Evolutionary conservation across 2,113 vertebrate species (phyloP).

Genomic region (Andinoacara biseriatus): DNA sequence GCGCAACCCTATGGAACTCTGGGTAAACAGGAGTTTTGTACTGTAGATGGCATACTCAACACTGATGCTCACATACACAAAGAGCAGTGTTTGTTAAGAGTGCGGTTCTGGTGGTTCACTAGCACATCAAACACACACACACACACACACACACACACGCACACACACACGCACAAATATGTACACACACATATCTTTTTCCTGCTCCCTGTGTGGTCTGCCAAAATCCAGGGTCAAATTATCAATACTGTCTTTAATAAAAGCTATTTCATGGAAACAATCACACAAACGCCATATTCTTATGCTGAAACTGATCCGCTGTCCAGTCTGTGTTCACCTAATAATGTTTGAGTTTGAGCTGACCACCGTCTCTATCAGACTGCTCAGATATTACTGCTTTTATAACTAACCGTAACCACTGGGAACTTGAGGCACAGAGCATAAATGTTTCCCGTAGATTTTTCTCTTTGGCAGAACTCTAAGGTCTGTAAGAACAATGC

Average conservation of each 20-base stretch:
- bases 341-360: constrained; percentile 17
- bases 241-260: constrained; percentile 51
- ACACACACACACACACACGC: neutral
- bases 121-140: constrained; percentile 50
- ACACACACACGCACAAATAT: no score
- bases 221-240: constrained; percentile 9
- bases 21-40: constrained; percentile 74
- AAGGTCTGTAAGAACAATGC: constrained; percentile 49
- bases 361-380: constrained; percentile 31
- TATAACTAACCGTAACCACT: constrained; percentile 41
- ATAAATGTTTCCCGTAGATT: constrained; percentile 47
- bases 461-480: constrained; percentile 43
- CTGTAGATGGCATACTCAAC: constrained; percentile 57
- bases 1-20: constrained; percentile 73
- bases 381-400: constrained; percentile 42
- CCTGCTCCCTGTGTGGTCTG: constrained; percentile 68
- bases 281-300: constrained; percentile 12
- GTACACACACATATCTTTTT: constrained; percentile 31
- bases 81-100: constrained; percentile 27
- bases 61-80: constrained; percentile 39
- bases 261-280: constrained; percentile 55
- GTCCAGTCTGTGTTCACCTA: constrained; percentile 25
- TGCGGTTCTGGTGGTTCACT: constrained; percentile 60
- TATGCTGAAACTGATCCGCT: constrained; percentile 38
- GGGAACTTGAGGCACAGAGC: constrained; percentile 7